phyloP scores from a whole-genome alignment of 2,888 invertebrate genomes.

The Hirtodrosophila confusa region DNA sequence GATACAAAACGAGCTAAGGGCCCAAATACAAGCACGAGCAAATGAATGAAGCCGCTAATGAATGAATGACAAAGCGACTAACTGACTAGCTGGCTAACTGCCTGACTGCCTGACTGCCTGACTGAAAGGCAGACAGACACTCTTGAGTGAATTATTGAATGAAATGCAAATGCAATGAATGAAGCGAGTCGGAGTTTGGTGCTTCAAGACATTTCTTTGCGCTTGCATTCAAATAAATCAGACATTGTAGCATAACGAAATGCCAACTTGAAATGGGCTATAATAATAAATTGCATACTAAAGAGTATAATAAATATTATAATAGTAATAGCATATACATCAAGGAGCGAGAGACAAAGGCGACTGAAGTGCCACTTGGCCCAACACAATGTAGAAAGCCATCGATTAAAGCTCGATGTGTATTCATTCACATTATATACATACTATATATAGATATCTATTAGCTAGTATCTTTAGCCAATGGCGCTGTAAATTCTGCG shows the following conservation, averaged over 20 bases:
- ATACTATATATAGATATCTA: neutral
- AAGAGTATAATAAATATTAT: too few relatives aligned
- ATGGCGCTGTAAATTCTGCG: conserved; percentile 23
- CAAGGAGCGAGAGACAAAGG: conserved; percentile 7
- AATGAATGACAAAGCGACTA: conserved; percentile 55
- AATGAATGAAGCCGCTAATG: conserved; percentile 53
- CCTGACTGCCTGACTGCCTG: conserved; percentile 25
- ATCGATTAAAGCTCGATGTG: conserved; percentile 11
- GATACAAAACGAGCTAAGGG: conserved; percentile 42
- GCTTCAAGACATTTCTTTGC: conserved; percentile 32
- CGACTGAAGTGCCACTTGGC: conserved; percentile 15
- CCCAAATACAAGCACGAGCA: conserved; percentile 29
- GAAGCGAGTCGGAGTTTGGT: neutral
- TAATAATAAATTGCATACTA: conserved; percentile 39
- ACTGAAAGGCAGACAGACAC: conserved; percentile 4
- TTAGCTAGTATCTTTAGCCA: conserved; percentile 9
- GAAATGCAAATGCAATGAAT: conserved; percentile 28
- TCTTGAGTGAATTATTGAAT: conserved; percentile 52
- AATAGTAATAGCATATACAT: too few relatives aligned
- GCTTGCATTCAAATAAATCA: conserved; percentile 33
- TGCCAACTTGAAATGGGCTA: conserved; percentile 2
- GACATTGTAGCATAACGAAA: too few relatives aligned
- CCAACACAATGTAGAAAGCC: neutral
- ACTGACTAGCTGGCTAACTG: conserved; percentile 42
- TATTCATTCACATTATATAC: neutral